A percentile compares a stretch with the other conserved stretches of the same genome.
These are phyloP conservation scores for Channallabes apus DNA, from an alignment of 2,797 vertebrate genomes.

Conservation along the genomic window DNA sequence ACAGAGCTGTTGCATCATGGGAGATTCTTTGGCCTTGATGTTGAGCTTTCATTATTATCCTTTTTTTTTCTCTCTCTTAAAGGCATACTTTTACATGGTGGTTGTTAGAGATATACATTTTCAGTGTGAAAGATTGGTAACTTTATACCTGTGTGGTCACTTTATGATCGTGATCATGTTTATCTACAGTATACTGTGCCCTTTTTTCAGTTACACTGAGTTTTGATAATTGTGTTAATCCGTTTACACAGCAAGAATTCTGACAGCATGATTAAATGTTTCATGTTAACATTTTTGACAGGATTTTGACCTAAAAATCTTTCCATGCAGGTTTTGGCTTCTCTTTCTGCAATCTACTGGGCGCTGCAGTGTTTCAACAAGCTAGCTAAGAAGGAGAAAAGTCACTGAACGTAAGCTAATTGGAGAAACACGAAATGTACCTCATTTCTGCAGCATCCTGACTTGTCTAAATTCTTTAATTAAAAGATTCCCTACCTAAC, in stretches of 20 bases:
- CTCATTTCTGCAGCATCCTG: not conserved
- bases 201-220: not conserved
- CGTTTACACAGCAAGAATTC: not conserved
- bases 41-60: conserved; percentile 59
- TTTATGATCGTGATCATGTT: not conserved
- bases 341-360: conserved; percentile 82
- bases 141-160: not conserved
- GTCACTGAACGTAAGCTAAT: conserved; percentile 61
- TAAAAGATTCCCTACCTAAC: not conserved
- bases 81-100: conserved; percentile 33
- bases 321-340: conserved; percentile 81
- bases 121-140: not conserved
- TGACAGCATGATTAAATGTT: not conserved
- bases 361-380: conserved; percentile 72
- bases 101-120: not conserved
- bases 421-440: conserved; percentile 7
- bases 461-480: not conserved
- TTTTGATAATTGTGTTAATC: not conserved
- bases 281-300: not conserved
- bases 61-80: conserved; percentile 32
- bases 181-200: too few relatives aligned
- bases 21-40: conserved; percentile 66
- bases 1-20: conserved; percentile 71
- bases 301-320: not conserved
- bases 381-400: conserved; percentile 69